Evolutionary conservation across 1,140 invertebrate genomes (phyloP).

Genomic region (Pogonognathellus flavescens): DNA sequence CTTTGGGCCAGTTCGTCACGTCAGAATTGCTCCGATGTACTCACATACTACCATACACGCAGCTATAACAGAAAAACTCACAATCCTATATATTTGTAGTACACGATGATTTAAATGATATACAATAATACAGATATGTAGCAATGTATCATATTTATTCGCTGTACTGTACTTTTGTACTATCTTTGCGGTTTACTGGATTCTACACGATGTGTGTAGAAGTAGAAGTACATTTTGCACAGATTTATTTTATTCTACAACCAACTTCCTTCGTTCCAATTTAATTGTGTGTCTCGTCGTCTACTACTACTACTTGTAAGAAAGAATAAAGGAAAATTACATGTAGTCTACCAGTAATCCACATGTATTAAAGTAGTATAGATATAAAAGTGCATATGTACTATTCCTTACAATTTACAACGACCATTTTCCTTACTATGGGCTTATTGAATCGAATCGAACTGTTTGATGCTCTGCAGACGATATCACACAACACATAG

Average conservation of each 20-base stretch:
- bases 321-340: conserved; percentile 8
- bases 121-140: too few species aligned
- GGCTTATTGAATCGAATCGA: conserved; percentile 11
- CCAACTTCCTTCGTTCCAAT: conserved; percentile 21
- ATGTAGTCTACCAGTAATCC: not conserved
- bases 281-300: conserved; percentile 6
- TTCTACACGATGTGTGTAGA: not conserved
- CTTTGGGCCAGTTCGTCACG: conserved; percentile 34
- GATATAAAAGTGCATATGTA: not conserved
- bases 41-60: too few species aligned
- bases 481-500: not conserved
- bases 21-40: not conserved
- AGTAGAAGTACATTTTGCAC: too few species aligned
- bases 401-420: not conserved
- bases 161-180: not conserved
- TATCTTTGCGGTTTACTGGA: not conserved
- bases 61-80: too few species aligned
- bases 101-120: too few species aligned
- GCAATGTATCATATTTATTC: not conserved
- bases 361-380: not conserved
- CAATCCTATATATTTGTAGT: too few species aligned
- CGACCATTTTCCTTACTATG: not conserved
- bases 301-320: not conserved
- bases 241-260: not conserved
- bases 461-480: not conserved